Percentiles rank a stretch among this genome's conserved stretches.
phyloP scores from a whole-genome alignment of 1,140 invertebrate genomes.

The Trigoniulus corallinus region DNA sequence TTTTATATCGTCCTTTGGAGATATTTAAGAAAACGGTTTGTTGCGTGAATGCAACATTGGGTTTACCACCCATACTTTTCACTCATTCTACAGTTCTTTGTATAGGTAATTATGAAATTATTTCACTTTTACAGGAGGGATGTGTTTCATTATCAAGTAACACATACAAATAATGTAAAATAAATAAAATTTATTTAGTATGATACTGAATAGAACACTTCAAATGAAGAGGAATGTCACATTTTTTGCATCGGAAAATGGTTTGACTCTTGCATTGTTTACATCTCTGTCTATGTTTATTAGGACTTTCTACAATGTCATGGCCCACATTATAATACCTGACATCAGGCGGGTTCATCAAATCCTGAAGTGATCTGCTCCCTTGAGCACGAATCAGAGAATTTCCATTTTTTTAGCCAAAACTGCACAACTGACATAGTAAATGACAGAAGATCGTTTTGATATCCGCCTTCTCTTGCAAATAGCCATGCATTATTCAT shows the following conservation, averaged over 20 bases:
- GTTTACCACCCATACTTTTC: too few species aligned
- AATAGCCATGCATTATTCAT: slow-evolving; percentile 22
- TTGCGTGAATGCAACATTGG: too few species aligned
- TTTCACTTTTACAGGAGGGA: too few species aligned
- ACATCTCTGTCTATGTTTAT: not conserved
- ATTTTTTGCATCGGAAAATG: not conserved
- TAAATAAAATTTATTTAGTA: too few species aligned
- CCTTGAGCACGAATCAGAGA: not conserved
- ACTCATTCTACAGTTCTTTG: too few species aligned
- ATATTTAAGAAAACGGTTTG: too few species aligned
- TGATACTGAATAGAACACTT: not conserved
- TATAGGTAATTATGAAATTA: too few species aligned
- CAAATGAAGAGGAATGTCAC: not conserved
- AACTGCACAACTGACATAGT: slow-evolving; percentile 12
- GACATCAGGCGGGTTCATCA: not conserved
- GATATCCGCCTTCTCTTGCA: slow-evolving; percentile 14
- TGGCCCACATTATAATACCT: not conserved
- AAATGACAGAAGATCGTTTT: slow-evolving; percentile 15
- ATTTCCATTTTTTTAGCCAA: slow-evolving; percentile 14
- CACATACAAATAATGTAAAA: too few species aligned
- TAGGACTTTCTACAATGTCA: not conserved
- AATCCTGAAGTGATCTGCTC: not conserved
- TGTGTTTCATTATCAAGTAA: too few species aligned
- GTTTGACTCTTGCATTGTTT: not conserved
- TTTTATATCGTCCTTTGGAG: too few species aligned